phyloP scores from a whole-genome alignment of 1,140 invertebrate genomes.

The Lucilia cuprina region DNA sequence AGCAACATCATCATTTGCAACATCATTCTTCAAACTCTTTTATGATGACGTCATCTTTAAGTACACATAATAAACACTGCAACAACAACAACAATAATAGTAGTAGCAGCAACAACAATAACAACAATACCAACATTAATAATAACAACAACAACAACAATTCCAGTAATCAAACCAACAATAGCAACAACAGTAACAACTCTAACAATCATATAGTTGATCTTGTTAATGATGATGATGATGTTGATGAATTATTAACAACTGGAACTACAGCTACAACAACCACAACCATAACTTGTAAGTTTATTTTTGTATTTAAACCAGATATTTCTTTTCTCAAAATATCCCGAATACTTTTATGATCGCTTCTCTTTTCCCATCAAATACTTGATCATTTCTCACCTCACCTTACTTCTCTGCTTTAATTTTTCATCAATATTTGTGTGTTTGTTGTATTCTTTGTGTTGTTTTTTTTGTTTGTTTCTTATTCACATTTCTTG shows the following conservation, averaged over 20 bases:
- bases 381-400: background rate
- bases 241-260: conserved; percentile 35
- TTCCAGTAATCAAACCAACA: background rate
- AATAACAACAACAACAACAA: conserved; percentile 43
- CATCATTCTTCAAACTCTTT: background rate
- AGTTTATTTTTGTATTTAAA: conserved; percentile 46
- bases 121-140: conserved; percentile 48
- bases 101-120: conserved; percentile 40
- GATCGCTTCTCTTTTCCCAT: background rate
- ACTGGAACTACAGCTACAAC: conserved; percentile 42
- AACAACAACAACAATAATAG: conserved; percentile 37
- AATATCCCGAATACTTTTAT: background rate
- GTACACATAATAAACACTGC: background rate
- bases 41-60: background rate
- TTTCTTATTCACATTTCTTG: no score
- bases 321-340: background rate
- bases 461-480: no score
- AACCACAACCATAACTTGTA: conserved; percentile 51
- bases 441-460: no score
- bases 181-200: conserved; percentile 24
- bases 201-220: conserved; percentile 33
- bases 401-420: no score
- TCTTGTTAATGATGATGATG: background rate
- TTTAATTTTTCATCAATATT: no score
- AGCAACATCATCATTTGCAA: background rate